Evolutionary conservation across 2,888 invertebrate genomes (phyloP), one percentile per base, ranked within the genome.

Genomic region (Eucera pruinosa): DNA sequence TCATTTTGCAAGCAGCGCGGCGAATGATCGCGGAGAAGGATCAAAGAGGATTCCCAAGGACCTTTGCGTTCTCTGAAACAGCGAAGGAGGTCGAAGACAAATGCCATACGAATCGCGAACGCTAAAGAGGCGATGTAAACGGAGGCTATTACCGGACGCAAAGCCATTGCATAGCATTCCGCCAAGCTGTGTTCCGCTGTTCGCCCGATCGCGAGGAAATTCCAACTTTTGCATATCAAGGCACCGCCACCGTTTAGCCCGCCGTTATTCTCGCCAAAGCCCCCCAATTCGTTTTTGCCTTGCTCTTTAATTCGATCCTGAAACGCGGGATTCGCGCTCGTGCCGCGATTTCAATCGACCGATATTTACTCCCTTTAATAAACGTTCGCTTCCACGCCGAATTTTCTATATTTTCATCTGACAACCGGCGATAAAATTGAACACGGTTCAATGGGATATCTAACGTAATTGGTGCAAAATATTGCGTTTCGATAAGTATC

Each of bases 181-280:
- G 47, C 9, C 45, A 58, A 45, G 76, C 33, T 7, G 57, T 7
- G 33, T 3, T 33, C 33, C 7, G 3, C 7, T 33, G 33, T 3
- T 33, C 33, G 33, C 27, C 48, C 41, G 43, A 57, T 11, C 66
- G 71, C 84, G 79, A 80, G 89, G 86, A 89, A 90, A 90, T 90
- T 90, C 88, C 89, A 72, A 75, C 83, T 85, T 89, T 90, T 90
- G 88, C 90, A 91, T 90, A 91, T 90, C 90, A 91, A 91, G 88
- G 89, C 79, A 78, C 89, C 90, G 90, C 85, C 89, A 87, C 84
- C 90, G 87, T 90, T 90, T 90, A 91, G 86, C 83, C 83, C 61
- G 82, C 87, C 86, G 89, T 90, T 90, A 89, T 85, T 87, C 81
- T 86, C 74, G 65, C 76, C 52, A 67, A 78, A 82, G 60, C 57